Evolutionary conservation across 2,888 invertebrate genomes (phyloP), one percentile per base, ranked within the genome.

Genomic region (Nomada fabriciana): DNA sequence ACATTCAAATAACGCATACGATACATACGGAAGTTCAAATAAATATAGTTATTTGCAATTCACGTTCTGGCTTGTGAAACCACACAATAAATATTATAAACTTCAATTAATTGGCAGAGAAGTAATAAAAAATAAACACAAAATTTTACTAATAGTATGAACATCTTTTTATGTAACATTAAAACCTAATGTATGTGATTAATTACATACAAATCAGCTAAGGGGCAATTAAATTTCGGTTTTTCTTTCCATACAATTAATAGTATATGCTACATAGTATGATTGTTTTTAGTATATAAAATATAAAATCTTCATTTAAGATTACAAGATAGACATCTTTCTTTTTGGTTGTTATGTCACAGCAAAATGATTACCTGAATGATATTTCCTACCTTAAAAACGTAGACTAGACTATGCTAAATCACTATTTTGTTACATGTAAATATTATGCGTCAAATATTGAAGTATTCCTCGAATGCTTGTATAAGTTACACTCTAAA

Each of bases 351-450:
- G 86, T 88, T 87, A 84, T 79, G 86, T 89, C 86, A 88, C 86
- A 88, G 85, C 87, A 86, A 85, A 84, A 83, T 86, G 87, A 88
- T 86, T 88, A 89, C 80, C 86, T 84, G 71, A 88, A 83, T 85
- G 87, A 83, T 89, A 86, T 82, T 84, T 88, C 82, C 84, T 88
- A 85, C 63, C 65, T 82, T 83, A 82, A 83, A 80, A 84, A 82
- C 84, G 82, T 85, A 88, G 89, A 90, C 90, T 90, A 90, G 89
- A 89, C 88, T 91, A 91, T 87, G 77, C 84, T 91, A 89, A 91
- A 90, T 90, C 86, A 90, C 89, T 88, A 87, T 84, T 71, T 68
- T 76, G 68, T 80, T 79, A 79, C 67, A 50, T 83, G 70, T 25
- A 71, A 60, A 68, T 76, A 71, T 74, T 78, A 77, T 52, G 42